Conservation (phyloP, 2,888 invertebrate genomes). For the Tipula confusa region DNA sequence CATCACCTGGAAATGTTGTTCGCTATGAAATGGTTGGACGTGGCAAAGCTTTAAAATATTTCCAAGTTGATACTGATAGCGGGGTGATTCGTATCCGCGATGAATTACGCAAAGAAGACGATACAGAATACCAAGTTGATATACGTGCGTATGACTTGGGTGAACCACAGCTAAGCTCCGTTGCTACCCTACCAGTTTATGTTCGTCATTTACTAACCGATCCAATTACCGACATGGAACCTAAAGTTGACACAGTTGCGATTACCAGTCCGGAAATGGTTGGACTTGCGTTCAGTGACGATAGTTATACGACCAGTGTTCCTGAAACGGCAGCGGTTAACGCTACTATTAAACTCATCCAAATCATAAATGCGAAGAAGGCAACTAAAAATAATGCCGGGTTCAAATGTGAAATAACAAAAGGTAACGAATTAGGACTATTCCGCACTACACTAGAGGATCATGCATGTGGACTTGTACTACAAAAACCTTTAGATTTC, state of each 20-base stretch:
- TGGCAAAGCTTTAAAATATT: slow-evolving; percentile 77
- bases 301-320: slow-evolving; percentile 75
- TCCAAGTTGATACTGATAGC: slow-evolving; percentile 80
- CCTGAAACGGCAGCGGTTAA: slow-evolving; percentile 58
- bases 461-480: slow-evolving; percentile 74
- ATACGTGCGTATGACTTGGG: slow-evolving; percentile 83
- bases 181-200: slow-evolving; percentile 74
- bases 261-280: slow-evolving; percentile 46
- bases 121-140: slow-evolving; percentile 84
- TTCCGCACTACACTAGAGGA: slow-evolving; percentile 73
- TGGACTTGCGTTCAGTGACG: slow-evolving; percentile 83
- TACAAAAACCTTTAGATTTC: slow-evolving; percentile 70
- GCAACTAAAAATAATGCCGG: slow-evolving; percentile 48
- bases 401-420: slow-evolving; percentile 72
- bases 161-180: slow-evolving; percentile 76
- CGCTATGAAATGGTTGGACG: slow-evolving; percentile 77
- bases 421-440: slow-evolving; percentile 66
- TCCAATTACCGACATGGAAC: slow-evolving; percentile 51
- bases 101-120: slow-evolving; percentile 77
- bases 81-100: slow-evolving; percentile 77
- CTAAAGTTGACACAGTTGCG: slow-evolving; percentile 42
- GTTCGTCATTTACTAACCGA: slow-evolving; percentile 76
- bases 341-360: slow-evolving; percentile 47
- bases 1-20: slow-evolving; percentile 75
- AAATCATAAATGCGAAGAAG: slow-evolving; percentile 49